Base-by-base conservation (phyloP, 2,888 invertebrate species). In the Tipula vernalis region DNA sequence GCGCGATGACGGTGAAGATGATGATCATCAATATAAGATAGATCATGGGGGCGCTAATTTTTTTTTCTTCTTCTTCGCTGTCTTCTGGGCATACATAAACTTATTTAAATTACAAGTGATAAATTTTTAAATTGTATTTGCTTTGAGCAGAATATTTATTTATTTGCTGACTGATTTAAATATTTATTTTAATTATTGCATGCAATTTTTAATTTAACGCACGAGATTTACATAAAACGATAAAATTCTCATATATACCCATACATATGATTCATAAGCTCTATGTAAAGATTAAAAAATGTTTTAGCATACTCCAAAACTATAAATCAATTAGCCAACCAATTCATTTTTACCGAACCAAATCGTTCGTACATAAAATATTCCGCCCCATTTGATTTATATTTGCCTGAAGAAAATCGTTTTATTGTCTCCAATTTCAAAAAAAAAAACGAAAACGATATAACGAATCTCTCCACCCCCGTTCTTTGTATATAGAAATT, bases 331-430 rank as follows among this genome's bases (percentile, higher is more conserved):
- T 71, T 71, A 71, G 71, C 28, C 71, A 28, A 71, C 71, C 71
- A 71, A 71, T 71, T 71, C 71, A 71, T 71, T 71, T 71, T 39
- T 71, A 71, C 10, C 12, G 71, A 28, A 71, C 28, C 28, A 28
- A 71, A 71, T 13, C 71, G 28, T 71, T 71, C 8, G 28, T 71
- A 71, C 71, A 71, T 71, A 71, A 71, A 71, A 28, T 71, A 71
- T 71, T 71, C 71, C 71, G 71, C 71, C 71, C 71, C 71, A 71
- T 71, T 71, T 71, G 71, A 71, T 71, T 71, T 71, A 71, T 71
- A 28, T 71, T 71, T 71, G 10, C 71, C 71, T 28, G 71, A 71
- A 71, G 71, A 28, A 71, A 71, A 71, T 71, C 71, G 71, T 71
- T 71, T 28, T 71, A 28, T 71, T 71, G 71, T 71, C 71, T 71